Evolutionary conservation across 2,888 invertebrate genomes (phyloP).

Genomic region (Drosophila neonasuta): DNA sequence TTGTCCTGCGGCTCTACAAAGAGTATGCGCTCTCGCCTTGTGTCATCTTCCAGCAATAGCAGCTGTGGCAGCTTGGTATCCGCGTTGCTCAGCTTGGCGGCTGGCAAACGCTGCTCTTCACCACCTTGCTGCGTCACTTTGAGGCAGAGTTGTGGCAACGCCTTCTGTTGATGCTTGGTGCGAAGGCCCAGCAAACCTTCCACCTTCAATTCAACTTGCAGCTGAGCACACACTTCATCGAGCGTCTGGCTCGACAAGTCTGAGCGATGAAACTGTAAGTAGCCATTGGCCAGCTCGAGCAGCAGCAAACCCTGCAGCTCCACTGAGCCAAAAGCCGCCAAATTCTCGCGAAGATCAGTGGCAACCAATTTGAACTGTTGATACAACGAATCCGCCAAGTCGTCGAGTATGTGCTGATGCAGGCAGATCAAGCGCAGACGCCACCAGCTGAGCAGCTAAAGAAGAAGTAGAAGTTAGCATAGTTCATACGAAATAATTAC

Average conservation of each 20-base stretch:
- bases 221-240: conserved; percentile 84
- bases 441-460: conserved; percentile 84
- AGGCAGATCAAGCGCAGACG: conserved; percentile 87
- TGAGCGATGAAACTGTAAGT: conserved; percentile 88
- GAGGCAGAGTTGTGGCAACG: conserved; percentile 91
- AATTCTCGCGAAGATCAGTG: conserved; percentile 58
- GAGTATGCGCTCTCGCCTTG: conserved; percentile 90
- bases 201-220: conserved; percentile 87
- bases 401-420: conserved; percentile 90
- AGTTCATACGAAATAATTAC: rapidly evolving
- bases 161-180: conserved; percentile 92
- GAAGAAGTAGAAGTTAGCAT: background rate
- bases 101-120: conserved; percentile 38
- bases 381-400: conserved; percentile 87
- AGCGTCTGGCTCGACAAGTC: conserved; percentile 88
- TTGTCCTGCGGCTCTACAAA: conserved; percentile 86
- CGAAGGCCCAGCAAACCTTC: conserved; percentile 92
- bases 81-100: conserved; percentile 82
- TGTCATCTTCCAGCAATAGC: conserved; percentile 91
- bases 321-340: conserved; percentile 76
- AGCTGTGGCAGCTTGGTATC: conserved; percentile 85
- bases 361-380: conserved; percentile 76
- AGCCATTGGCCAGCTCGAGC: conserved; percentile 86
- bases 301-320: conserved; percentile 83
- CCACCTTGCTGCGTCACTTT: conserved; percentile 83